phyloP scores from a whole-genome alignment of 1,140 invertebrate species.

The Tetragnatha versicolor region DNA sequence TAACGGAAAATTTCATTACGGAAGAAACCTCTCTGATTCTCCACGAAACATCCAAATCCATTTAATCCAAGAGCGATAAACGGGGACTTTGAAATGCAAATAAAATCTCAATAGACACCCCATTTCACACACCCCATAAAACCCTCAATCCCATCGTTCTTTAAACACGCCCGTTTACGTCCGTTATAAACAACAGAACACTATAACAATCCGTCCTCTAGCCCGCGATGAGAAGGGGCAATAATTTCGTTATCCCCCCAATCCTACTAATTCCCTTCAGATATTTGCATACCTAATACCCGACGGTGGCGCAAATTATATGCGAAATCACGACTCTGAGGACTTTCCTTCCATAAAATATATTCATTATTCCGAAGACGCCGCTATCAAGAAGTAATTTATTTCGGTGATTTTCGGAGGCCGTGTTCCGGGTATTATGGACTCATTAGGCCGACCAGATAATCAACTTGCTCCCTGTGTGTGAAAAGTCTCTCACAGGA shows the following conservation, averaged over 20 bases:
- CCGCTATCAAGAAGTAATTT: slow-evolving; percentile 24
- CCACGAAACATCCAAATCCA: no score
- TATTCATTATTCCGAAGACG: slow-evolving; percentile 18
- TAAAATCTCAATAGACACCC: no score
- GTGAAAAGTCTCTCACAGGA: slow-evolving; percentile 9
- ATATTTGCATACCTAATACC: slow-evolving; percentile 8
- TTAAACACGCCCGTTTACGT: no score
- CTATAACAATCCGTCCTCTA: not conserved
- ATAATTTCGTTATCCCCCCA: slow-evolving; percentile 2
- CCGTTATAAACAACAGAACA: no score
- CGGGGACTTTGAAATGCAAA: no score
- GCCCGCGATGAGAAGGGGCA: not conserved
- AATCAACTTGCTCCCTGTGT: slow-evolving; percentile 28
- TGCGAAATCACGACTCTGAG: slow-evolving; percentile 9
- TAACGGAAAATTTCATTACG: no score
- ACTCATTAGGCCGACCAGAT: slow-evolving; percentile 1
- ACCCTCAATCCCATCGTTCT: no score
- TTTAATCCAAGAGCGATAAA: no score
- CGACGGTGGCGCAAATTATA: not conserved
- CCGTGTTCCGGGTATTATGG: slow-evolving; percentile 12
- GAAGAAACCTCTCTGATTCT: no score
- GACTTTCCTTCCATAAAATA: slow-evolving; percentile 1
- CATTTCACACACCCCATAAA: no score
- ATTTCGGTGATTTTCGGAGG: slow-evolving; percentile 2
- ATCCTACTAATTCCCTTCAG: not conserved